Evolutionary conservation across 1,140 invertebrate species (phyloP).

Genomic region (Philaenus spumarius): DNA sequence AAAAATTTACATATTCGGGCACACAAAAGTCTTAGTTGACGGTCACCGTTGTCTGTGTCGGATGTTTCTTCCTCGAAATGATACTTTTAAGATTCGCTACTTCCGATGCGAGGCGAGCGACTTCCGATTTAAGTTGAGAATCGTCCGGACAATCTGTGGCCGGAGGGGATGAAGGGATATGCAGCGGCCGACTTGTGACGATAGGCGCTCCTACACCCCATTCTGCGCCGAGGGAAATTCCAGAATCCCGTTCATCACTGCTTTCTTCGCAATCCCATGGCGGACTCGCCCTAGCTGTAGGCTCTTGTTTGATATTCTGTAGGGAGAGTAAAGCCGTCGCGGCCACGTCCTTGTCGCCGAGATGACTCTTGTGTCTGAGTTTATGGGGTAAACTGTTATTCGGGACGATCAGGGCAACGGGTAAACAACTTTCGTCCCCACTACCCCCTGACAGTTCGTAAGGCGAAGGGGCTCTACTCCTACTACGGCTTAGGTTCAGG

Average conservation of each 20-base stretch:
- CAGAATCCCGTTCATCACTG: constrained; percentile 80
- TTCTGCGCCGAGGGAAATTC: constrained; percentile 72
- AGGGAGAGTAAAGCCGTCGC: constrained; percentile 60
- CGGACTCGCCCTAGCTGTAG: constrained; percentile 57
- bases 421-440: constrained; percentile 55
- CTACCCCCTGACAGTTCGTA: constrained; percentile 55
- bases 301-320: constrained; percentile 78
- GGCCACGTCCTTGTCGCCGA: constrained; percentile 80
- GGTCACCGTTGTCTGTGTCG: not conserved
- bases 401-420: constrained; percentile 36
- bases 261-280: constrained; percentile 78
- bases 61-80: constrained; percentile 33
- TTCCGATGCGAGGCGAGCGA: constrained; percentile 83
- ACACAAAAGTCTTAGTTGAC: not conserved
- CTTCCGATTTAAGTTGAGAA: constrained; percentile 69
- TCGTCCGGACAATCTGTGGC: constrained; percentile 35
- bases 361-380: constrained; percentile 83
- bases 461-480: constrained; percentile 30
- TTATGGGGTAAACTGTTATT: constrained; percentile 77
- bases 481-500: constrained; percentile 34
- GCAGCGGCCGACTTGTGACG: not conserved
- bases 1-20: not conserved
- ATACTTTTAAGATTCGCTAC: constrained; percentile 77
- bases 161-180: constrained; percentile 16
- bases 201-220: constrained; percentile 42